Conservation (phyloP, 2,888 invertebrate species). For the Molanna angustata region DNA sequence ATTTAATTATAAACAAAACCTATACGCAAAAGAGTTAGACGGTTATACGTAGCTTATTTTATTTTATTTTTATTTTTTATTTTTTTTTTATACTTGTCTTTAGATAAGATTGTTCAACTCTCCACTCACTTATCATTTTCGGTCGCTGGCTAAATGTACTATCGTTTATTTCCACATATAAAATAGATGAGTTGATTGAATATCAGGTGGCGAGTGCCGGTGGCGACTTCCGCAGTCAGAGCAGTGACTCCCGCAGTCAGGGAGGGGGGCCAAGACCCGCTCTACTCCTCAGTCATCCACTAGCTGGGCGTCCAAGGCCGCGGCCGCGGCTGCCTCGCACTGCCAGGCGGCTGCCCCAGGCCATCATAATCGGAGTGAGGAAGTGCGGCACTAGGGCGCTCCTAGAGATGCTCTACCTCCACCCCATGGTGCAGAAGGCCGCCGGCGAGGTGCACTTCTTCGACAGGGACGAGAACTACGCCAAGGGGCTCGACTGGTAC, state of each 20-base stretch:
- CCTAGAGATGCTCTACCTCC: slow-evolving; percentile 93
- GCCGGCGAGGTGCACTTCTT: slow-evolving; percentile 97
- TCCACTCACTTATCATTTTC: too few relatives aligned
- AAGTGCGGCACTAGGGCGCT: slow-evolving; percentile 97
- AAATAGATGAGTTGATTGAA: too few relatives aligned
- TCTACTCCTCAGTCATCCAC: slow-evolving; percentile 17
- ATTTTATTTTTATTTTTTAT: too few relatives aligned
- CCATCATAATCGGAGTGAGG: slow-evolving; percentile 91
- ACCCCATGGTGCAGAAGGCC: slow-evolving; percentile 89
- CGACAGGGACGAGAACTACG: slow-evolving; percentile 91
- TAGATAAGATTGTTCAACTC: too few relatives aligned
- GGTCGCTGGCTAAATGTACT: too few relatives aligned
- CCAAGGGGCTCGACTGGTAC: slow-evolving; percentile 93
- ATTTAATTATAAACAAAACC: too few relatives aligned
- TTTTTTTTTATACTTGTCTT: too few relatives aligned
- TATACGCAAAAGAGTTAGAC: too few relatives aligned
- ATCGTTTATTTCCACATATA: too few relatives aligned
- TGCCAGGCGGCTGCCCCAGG: slow-evolving; percentile 57
- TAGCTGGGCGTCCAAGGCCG: slow-evolving; percentile 43
- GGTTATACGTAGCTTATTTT: too few relatives aligned
- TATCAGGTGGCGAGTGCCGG: slow-evolving; percentile 37
- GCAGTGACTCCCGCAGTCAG: slow-evolving; percentile 28
- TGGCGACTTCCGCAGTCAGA: slow-evolving; percentile 40
- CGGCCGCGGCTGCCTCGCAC: slow-evolving; percentile 45
- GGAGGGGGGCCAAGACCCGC: slow-evolving; percentile 16